phyloP scores from a whole-genome alignment of 2,113 vertebrate genomes.

The Monopterus albus region DNA sequence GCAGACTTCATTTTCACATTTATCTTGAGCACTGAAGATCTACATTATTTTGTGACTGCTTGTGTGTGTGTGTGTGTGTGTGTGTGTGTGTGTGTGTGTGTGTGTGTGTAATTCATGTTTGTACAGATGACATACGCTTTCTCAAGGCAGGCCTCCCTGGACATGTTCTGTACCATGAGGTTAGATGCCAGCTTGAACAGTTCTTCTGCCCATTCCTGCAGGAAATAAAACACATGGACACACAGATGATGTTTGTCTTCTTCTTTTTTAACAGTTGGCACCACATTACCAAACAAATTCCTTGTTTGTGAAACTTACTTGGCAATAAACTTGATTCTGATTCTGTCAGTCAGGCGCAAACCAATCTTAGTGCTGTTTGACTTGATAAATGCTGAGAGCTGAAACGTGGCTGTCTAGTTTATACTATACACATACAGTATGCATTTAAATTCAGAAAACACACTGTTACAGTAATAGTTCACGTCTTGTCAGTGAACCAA shows the following conservation, averaged over 20 bases:
- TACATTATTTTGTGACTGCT: not conserved
- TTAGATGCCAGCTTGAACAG: conserved; percentile 96
- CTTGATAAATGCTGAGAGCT: not conserved
- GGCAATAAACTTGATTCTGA: too few relatives aligned
- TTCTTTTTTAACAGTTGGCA: too few relatives aligned
- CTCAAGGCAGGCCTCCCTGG: conserved; percentile 93
- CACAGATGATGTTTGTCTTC: too few relatives aligned
- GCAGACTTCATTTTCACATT: conserved; percentile 27
- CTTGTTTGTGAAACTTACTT: too few relatives aligned
- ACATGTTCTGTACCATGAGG: conserved; percentile 96
- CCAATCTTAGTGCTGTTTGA: conserved; percentile 10
- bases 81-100: too few relatives aligned
- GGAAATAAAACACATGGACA: conserved; percentile 53
- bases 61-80: conserved; percentile 1
- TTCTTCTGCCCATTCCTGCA: conserved; percentile 96
- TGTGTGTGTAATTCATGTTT: not conserved
- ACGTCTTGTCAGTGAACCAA: too few relatives aligned
- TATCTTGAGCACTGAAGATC: not conserved
- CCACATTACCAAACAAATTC: too few relatives aligned
- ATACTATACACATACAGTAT: too few relatives aligned
- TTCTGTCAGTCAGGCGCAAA: too few relatives aligned
- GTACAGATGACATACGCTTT: conserved; percentile 88
- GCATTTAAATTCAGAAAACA: too few relatives aligned
- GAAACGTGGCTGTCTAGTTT: too few relatives aligned
- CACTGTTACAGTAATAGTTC: too few relatives aligned